Base-by-base conservation (phyloP, 2,113 vertebrate species). In the Etheostoma spectabile region DNA sequence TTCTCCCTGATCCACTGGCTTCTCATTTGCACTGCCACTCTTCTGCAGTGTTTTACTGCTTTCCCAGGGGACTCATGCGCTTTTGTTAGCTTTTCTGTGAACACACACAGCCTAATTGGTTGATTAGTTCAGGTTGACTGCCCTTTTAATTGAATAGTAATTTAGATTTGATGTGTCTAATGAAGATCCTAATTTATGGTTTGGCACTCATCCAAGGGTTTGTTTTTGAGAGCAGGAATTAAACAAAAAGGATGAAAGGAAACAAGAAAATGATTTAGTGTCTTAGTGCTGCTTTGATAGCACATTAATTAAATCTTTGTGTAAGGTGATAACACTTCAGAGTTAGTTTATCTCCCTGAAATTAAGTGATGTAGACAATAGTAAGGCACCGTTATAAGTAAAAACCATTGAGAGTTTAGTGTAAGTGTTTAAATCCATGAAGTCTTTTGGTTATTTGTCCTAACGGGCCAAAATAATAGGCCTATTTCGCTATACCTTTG, bases 61-160 rank as follows among this genome's bases (percentile, higher is more conserved):
- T 87, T 93, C 95, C 94, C 94, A 62, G 82, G 94, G 92, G 95
- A 93, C 82, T 80, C 51, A 1, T 88, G 88, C 27, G 91, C 91
- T 93, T 94, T 93, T 91, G 93, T 94, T 93, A 86, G 93, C 84
- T 93, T 94, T 86, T 92, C 93, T 93, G 88, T 90, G 86, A 93
- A 94, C 93, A 95, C 91, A 93, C 91, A 91, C 84, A 35, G 83
- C 74, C 86, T 95, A 95, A 95, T 95, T 95, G 91, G 91, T 94
- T 95, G 90, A 95, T 94, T 94, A 93, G 93, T 92, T 93, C 88
- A 90, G 93, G 92, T 91, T 93, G 93, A 89, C 91, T 94, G 91
- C 87, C 89, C 92, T 92, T 93, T 92, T 95, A 95, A 95, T 94
- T 94, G 91, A 94, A 94, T 93, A 90, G 87, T 92, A 92, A 94